Conservation (phyloP, 1,140 invertebrate species). For the Magallana gigas region DNA sequence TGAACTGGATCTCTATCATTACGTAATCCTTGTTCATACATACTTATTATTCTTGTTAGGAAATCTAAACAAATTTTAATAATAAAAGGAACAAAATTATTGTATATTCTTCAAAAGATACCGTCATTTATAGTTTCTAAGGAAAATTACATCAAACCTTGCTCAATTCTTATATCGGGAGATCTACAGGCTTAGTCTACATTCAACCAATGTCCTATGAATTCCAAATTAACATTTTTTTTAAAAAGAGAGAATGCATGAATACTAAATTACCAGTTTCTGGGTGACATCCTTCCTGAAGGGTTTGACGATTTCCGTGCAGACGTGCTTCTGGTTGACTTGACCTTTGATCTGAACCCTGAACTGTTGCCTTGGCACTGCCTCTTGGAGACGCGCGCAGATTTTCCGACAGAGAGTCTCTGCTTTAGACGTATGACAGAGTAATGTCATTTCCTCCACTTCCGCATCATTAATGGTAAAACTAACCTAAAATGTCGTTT, state of each 20-base stretch:
- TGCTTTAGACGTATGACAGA: constrained; percentile 88
- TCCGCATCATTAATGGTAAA: constrained; percentile 89
- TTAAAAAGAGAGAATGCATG: neutral
- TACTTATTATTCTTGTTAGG: too few species aligned
- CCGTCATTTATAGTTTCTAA: too few species aligned
- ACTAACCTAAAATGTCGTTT: constrained; percentile 83
- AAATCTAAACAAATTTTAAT: too few species aligned
- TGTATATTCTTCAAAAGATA: too few species aligned
- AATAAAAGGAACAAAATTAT: too few species aligned
- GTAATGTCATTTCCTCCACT: constrained; percentile 92
- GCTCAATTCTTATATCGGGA: neutral
- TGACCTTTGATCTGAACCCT: constrained; percentile 92
- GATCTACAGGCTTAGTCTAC: neutral
- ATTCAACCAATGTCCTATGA: neutral
- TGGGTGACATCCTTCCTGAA: constrained; percentile 95
- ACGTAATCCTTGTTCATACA: too few species aligned
- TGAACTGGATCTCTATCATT: too few species aligned
- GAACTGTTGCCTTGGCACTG: constrained; percentile 93
- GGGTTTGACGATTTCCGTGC: constrained; percentile 92
- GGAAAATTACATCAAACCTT: neutral
- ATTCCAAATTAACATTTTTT: neutral
- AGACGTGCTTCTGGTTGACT: constrained; percentile 89
- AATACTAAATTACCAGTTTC: constrained; percentile 88
- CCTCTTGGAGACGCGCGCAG: constrained; percentile 89
- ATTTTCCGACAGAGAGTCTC: constrained; percentile 85